Evolutionary conservation across 2,888 invertebrate species (phyloP).

Genomic region (Mythimna lalbum): DNA sequence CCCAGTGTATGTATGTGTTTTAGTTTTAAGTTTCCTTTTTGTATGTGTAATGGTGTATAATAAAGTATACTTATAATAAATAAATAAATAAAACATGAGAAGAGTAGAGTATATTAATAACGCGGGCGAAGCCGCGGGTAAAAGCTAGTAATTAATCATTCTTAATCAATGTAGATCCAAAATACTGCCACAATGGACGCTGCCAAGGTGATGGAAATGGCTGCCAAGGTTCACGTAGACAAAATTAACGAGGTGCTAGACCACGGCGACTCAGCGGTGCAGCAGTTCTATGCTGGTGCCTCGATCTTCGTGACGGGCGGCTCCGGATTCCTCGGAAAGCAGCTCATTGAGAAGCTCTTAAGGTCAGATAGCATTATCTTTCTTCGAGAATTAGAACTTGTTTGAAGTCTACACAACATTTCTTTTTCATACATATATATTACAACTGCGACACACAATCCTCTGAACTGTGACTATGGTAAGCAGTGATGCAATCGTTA

Average conservation of each 20-base stretch:
- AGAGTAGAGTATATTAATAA: too few species aligned
- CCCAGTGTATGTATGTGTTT: too few species aligned
- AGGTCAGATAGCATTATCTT: conserved; percentile 63
- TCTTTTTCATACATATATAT: too few species aligned
- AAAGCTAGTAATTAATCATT: too few species aligned
- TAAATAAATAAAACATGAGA: too few species aligned
- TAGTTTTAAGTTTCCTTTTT: too few species aligned
- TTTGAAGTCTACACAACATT: background rate
- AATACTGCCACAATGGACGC: background rate
- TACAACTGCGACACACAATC: too few species aligned
- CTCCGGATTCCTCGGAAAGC: conserved; percentile 92
- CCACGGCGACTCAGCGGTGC: conserved; percentile 71
- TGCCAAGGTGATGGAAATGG: background rate
- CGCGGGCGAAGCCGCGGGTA: too few species aligned
- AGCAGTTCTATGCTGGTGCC: conserved; percentile 88
- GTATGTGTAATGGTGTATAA: too few species aligned
- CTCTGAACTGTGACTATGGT: too few species aligned
- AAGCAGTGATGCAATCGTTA: too few species aligned
- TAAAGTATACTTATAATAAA: too few species aligned
- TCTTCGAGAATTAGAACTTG: background rate
- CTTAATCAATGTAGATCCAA: background rate
- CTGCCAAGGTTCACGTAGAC: background rate
- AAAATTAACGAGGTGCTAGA: conserved; percentile 29
- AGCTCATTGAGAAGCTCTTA: conserved; percentile 45
- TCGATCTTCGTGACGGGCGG: conserved; percentile 94